Conservation (phyloP, 2,797 vertebrate genomes). For the Diplodus puntazzo region DNA sequence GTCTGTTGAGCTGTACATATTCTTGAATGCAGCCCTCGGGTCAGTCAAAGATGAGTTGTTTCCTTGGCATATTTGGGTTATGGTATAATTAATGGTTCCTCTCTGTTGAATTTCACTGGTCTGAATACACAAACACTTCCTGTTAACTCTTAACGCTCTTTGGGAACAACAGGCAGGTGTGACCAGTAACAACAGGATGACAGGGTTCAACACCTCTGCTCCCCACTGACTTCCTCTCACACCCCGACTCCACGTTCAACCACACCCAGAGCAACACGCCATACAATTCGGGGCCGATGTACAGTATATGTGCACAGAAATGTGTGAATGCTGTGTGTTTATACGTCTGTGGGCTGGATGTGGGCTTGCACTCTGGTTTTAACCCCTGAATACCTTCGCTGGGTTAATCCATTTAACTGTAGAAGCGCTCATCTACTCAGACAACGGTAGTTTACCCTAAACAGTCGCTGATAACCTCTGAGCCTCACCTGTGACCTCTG, state of each 20-base stretch:
- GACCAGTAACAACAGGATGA: constrained; percentile 85
- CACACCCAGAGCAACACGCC: constrained; percentile 65
- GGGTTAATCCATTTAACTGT: constrained; percentile 59
- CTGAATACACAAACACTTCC: constrained; percentile 51
- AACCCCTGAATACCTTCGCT: constrained; percentile 63
- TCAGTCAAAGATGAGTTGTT: constrained; percentile 34
- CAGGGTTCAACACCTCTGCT: constrained; percentile 80
- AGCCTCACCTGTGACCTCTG: constrained; percentile 73
- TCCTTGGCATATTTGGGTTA: constrained; percentile 40
- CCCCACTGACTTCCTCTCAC: constrained; percentile 82
- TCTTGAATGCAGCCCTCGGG: background rate
- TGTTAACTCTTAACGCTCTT: constrained; percentile 59
- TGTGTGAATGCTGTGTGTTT: constrained; percentile 15
- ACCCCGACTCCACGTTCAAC: constrained; percentile 58
- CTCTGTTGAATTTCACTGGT: constrained; percentile 42
- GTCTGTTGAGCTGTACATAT: constrained; percentile 22
- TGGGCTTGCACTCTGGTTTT: constrained; percentile 38
- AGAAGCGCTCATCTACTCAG: constrained; percentile 54
- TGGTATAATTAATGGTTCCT: constrained; percentile 49
- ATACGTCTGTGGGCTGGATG: constrained; percentile 9
- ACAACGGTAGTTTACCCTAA: constrained; percentile 70
- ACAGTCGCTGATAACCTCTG: constrained; percentile 77
- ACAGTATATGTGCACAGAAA: background rate
- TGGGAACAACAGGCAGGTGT: constrained; percentile 83
- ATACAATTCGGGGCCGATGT: constrained; percentile 26